phyloP scores from a whole-genome alignment of 2,797 vertebrate species.

The Telmatherina bonti region DNA sequence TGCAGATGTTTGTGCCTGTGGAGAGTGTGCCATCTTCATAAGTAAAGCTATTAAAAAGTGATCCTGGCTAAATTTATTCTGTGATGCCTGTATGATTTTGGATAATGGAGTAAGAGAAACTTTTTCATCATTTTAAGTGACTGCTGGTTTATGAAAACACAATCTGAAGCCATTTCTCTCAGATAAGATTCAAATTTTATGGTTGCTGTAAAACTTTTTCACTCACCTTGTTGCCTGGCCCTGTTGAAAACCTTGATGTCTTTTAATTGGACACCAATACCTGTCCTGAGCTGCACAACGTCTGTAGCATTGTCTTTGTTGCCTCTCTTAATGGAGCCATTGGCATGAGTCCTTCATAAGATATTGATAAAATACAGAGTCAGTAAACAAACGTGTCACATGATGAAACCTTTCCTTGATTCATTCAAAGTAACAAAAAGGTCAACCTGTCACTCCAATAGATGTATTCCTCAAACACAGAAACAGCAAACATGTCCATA shows the following conservation, averaged over 20 bases:
- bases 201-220: not conserved
- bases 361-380: slow-evolving; percentile 17
- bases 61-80: slow-evolving; percentile 19
- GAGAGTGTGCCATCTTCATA: slow-evolving; percentile 3
- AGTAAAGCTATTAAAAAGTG: slow-evolving; percentile 19
- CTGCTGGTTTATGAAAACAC: not conserved
- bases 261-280: slow-evolving; percentile 96
- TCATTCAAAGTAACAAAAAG: not conserved
- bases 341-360: slow-evolving; percentile 91
- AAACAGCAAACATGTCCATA: slow-evolving; percentile 99
- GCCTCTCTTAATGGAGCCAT: slow-evolving; percentile 97
- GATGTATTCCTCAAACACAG: slow-evolving; percentile 95
- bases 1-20: slow-evolving; percentile 94
- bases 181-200: not conserved
- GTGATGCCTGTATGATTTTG: not conserved
- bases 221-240: slow-evolving; percentile 91
- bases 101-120: not conserved
- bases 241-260: slow-evolving; percentile 99
- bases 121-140: not conserved
- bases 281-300: slow-evolving; percentile 91
- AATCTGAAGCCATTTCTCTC: not conserved
- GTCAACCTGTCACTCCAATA: slow-evolving; percentile 97
- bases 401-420: not conserved
- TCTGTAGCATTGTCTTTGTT: slow-evolving; percentile 96
- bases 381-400: slow-evolving; percentile 1